Percentiles rank a stretch among this genome's conserved stretches.
These are phyloP conservation scores for Drosophila helvetica DNA, from an alignment of 2,888 invertebrate species.

Conservation along the genomic window DNA sequence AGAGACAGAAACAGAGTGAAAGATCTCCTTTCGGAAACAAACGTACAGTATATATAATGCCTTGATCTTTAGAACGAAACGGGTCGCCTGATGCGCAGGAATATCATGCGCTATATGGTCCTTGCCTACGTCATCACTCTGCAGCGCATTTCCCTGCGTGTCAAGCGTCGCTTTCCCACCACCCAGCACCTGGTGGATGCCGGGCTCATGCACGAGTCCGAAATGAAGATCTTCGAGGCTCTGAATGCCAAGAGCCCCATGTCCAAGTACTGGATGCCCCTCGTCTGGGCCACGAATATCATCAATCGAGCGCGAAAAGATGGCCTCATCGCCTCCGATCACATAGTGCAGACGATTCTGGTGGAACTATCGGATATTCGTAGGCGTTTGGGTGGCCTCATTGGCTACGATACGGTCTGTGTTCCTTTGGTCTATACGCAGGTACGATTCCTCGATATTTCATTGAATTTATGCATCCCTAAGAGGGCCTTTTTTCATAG, in stretches of 20 bases:
- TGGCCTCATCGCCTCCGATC: constrained; percentile 93
- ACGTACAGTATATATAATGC: neutral
- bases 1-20: constrained; percentile 12
- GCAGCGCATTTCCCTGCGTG: constrained; percentile 93
- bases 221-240: constrained; percentile 95
- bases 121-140: constrained; percentile 94
- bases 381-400: constrained; percentile 91
- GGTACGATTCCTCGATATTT: constrained; percentile 84
- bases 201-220: constrained; percentile 95
- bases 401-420: constrained; percentile 96
- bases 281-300: constrained; percentile 96
- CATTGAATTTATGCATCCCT: neutral
- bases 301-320: constrained; percentile 94
- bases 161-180: constrained; percentile 94
- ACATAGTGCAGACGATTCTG: constrained; percentile 95
- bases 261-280: constrained; percentile 96
- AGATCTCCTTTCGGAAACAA: neutral
- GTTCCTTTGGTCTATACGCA: constrained; percentile 96
- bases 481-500: constrained; percentile 84
- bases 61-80: constrained; percentile 90
- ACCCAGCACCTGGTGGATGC: constrained; percentile 96
- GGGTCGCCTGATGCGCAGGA: constrained; percentile 93
- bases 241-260: constrained; percentile 95
- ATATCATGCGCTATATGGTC: constrained; percentile 95
- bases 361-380: constrained; percentile 95